Percentiles rank a stretch among this genome's conserved stretches.
Conservation (phyloP, 2,797 vertebrate species). For the Sebastes trivittatus region DNA sequence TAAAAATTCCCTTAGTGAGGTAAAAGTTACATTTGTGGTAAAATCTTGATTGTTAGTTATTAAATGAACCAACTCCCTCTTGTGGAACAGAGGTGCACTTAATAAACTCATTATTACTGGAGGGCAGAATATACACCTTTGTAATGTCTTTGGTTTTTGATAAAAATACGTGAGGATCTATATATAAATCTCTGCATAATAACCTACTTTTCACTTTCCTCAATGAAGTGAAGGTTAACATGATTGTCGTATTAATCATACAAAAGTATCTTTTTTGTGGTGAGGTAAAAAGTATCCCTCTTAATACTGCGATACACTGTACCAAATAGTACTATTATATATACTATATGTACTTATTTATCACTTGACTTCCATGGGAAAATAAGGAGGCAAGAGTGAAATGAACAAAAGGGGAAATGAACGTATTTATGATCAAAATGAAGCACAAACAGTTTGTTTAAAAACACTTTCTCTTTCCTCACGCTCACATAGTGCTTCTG, state of each 20-base stretch:
- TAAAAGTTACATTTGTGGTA: slow-evolving; percentile 1
- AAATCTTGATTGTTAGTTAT: slow-evolving; percentile 13
- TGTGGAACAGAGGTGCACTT: slow-evolving; percentile 47
- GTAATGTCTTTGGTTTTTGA: slow-evolving; percentile 72
- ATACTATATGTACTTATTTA: background rate
- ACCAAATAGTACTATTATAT: background rate
- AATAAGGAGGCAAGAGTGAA: background rate
- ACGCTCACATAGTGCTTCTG: background rate
- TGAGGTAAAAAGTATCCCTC: slow-evolving; percentile 4
- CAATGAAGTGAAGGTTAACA: background rate
- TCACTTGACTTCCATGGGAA: background rate
- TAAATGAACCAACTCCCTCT: slow-evolving; percentile 54
- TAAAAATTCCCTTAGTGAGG: slow-evolving; percentile 1
- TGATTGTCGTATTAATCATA: slow-evolving; percentile 1
- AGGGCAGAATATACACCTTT: slow-evolving; percentile 9
- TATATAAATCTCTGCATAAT: slow-evolving; percentile 43
- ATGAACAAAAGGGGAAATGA: background rate
- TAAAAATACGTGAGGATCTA: slow-evolving; percentile 20
- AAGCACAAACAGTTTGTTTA: background rate
- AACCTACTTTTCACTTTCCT: background rate
- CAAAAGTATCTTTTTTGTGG: background rate
- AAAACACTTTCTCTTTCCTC: slow-evolving; percentile 1
- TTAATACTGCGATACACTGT: slow-evolving; percentile 21
- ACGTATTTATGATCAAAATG: background rate
- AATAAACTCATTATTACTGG: background rate